phyloP scores from a whole-genome alignment of 2,113 vertebrate genomes.

The Paratilapia polleni region DNA sequence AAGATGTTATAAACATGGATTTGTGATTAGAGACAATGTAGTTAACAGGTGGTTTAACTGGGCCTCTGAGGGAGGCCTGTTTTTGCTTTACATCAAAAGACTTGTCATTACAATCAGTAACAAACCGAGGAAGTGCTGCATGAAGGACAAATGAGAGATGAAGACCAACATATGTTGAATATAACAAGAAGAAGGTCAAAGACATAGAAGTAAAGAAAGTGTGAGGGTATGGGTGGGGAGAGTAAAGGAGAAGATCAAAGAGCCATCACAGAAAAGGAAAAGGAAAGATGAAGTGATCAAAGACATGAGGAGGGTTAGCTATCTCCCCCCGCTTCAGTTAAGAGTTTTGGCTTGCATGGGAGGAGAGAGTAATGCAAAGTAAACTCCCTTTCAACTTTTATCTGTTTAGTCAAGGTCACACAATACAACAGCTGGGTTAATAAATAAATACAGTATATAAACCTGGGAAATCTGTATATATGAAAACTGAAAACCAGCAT shows the following conservation, averaged over 20 bases:
- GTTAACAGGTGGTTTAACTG: not conserved
- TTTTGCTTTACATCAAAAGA: constrained; percentile 15
- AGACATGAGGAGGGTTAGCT: not conserved
- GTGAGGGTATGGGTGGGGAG: not conserved
- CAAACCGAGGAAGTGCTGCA: not conserved
- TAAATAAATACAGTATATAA: no score
- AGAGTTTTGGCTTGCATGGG: constrained; percentile 1
- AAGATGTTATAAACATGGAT: not conserved
- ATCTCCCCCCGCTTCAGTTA: not conserved
- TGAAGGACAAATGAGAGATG: not conserved
- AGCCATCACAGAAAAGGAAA: constrained; percentile 6
- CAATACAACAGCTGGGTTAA: not conserved
- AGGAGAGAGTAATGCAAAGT: not conserved
- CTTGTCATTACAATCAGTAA: constrained; percentile 34
- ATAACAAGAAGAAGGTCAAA: constrained; percentile 7
- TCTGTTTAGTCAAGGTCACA: not conserved
- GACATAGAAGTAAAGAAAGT: not conserved
- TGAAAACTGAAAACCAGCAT: not conserved
- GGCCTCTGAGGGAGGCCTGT: not conserved
- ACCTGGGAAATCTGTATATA: not conserved
- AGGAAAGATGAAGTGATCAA: constrained; percentile 11
- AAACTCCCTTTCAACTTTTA: constrained; percentile 13
- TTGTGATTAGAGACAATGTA: not conserved
- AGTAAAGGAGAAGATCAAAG: constrained; percentile 3
- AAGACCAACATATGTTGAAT: constrained; percentile 19